phyloP scores from a whole-genome alignment of 2,888 invertebrate genomes.

The Torymus aiolomorphi region DNA sequence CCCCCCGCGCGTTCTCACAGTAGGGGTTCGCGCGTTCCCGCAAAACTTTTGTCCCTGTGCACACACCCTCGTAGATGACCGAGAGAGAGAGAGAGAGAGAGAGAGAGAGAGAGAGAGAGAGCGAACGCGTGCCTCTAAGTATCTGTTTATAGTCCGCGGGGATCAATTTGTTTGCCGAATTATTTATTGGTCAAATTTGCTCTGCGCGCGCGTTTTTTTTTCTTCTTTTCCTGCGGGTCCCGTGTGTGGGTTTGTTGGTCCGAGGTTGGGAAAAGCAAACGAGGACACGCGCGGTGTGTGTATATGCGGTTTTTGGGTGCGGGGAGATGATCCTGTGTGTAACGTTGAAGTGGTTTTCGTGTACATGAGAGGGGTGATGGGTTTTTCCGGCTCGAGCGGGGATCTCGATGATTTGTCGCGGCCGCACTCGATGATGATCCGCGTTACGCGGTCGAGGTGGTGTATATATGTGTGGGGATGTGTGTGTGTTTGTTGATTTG shows the following conservation, averaged over 20 bases:
- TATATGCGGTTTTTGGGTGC: neutral
- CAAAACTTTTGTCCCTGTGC: conserved; percentile 46
- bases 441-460: too few species aligned
- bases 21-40: conserved; percentile 66
- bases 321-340: neutral
- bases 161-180: conserved; percentile 76
- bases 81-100: too few species aligned
- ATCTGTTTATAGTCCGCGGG: conserved; percentile 75
- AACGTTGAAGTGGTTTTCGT: too few species aligned
- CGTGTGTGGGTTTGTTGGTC: conserved; percentile 58
- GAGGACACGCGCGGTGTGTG: neutral
- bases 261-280: conserved; percentile 73
- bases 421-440: too few species aligned
- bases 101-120: too few species aligned
- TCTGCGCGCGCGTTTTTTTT: conserved; percentile 56
- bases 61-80: neutral
- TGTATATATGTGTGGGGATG: too few species aligned
- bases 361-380: too few species aligned
- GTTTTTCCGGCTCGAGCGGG: too few species aligned
- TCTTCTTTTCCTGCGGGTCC: conserved; percentile 57
- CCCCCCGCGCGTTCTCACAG: conserved; percentile 74
- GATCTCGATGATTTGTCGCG: too few species aligned
- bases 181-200: conserved; percentile 75
- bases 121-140: conserved; percentile 76
- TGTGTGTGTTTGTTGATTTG: too few species aligned